Percentiles rank a stretch among this genome's conserved stretches.
These are phyloP conservation scores for Nothoprocta perdicaria DNA, from an alignment of 2,113 vertebrate species.

Conservation along the genomic window DNA sequence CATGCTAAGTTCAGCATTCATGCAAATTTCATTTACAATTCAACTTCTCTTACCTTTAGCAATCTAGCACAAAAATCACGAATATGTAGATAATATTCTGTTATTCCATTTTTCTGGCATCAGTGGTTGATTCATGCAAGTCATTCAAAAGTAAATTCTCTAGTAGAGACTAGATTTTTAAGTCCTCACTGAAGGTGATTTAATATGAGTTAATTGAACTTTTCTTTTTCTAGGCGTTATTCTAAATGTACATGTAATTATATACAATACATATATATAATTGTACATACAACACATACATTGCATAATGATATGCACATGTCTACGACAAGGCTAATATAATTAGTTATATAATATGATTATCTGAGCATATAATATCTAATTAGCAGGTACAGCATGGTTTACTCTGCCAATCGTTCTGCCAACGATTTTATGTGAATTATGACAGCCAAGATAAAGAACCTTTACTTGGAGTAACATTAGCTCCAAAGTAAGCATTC, in stretches of 20 bases:
- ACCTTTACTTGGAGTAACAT: neutral
- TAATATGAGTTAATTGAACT: neutral
- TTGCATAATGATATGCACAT: neutral
- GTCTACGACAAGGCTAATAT: neutral
- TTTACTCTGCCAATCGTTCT: neutral
- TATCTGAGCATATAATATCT: neutral
- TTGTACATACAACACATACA: too few relatives aligned
- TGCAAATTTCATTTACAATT: neutral
- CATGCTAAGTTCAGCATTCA: neutral
- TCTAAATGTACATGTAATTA: neutral
- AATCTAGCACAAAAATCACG: neutral
- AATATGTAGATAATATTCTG: neutral
- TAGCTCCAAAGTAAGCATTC: neutral
- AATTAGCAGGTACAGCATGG: neutral
- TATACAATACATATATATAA: neutral
- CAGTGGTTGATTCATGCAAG: neutral
- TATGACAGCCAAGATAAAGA: neutral
- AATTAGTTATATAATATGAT: neutral
- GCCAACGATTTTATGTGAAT: neutral
- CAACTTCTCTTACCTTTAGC: neutral
- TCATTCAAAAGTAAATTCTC: neutral
- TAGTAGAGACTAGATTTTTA: neutral
- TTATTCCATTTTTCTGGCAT: neutral
- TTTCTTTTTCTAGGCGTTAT: neutral
- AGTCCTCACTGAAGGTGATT: neutral